Percentiles rank a stretch among this genome's conserved stretches.
These are phyloP conservation scores for Molossus molossus DNA, from an alignment of 2,797 vertebrate genomes.

Conservation along the genomic window DNA sequence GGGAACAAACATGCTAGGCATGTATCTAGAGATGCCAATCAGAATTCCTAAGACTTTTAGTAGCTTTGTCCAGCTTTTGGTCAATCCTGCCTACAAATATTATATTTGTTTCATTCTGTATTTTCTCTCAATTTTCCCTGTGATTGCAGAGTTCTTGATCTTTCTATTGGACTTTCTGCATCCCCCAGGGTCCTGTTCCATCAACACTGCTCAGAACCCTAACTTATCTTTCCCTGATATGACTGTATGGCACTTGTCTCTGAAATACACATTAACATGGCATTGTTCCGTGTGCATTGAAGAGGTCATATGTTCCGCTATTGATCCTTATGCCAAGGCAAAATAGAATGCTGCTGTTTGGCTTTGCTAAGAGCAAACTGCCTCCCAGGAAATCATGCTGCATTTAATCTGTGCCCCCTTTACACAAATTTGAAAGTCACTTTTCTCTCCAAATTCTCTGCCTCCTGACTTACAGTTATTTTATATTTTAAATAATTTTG, in stretches of 20 bases:
- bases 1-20: neutral
- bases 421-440: neutral
- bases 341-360: neutral
- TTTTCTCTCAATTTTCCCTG: neutral
- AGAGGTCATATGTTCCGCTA: neutral
- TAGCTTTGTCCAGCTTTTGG: neutral
- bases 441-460: constrained; percentile 26
- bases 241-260: neutral
- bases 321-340: neutral
- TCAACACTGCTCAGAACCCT: neutral
- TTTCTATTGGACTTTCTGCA: neutral
- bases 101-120: neutral
- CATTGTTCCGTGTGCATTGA: neutral
- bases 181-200: neutral
- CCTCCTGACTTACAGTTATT: neutral
- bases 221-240: neutral
- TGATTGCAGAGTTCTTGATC: neutral
- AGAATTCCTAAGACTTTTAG: neutral
- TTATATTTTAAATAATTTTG: constrained; percentile 52
- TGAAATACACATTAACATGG: neutral
- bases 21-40: neutral
- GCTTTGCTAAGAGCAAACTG: neutral
- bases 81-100: neutral
- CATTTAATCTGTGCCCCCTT: neutral
- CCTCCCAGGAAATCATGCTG: neutral